These are phyloP conservation scores for Malacoctenus gilli DNA, from an alignment of 2,797 vertebrate genomes.

Conservation along the genomic window DNA sequence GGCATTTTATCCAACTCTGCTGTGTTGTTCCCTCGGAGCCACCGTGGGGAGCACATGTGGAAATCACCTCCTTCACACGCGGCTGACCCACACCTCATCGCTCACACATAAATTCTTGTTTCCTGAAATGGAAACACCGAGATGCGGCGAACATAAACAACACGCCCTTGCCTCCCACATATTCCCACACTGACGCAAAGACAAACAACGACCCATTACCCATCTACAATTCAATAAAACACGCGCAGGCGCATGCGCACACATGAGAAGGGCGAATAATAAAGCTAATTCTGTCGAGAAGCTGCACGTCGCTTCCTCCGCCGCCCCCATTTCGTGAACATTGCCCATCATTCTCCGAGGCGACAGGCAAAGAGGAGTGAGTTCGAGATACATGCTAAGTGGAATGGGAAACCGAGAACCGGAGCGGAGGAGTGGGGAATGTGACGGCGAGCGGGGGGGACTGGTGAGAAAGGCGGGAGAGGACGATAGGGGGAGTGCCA, in stretches of 20 bases:
- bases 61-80: conserved; percentile 29
- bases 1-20: background rate
- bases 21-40: background rate
- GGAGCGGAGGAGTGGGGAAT: conserved; percentile 45
- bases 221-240: conserved; percentile 40
- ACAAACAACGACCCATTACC: conserved; percentile 38
- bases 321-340: conserved; percentile 36
- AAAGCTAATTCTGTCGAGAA: conserved; percentile 35
- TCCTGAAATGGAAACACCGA: conserved; percentile 43
- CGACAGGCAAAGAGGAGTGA: conserved; percentile 45
- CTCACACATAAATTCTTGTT: conserved; percentile 33
- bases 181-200: conserved; percentile 27
- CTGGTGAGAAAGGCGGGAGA: conserved; percentile 41
- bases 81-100: conserved; percentile 32
- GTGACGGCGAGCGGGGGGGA: conserved; percentile 43
- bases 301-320: conserved; percentile 40
- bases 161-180: conserved; percentile 34
- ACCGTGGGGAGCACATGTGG: background rate
- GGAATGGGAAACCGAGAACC: conserved; percentile 66
- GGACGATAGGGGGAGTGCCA: conserved; percentile 52
- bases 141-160: conserved; percentile 56
- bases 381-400: conserved; percentile 57
- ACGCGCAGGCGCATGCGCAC: conserved; percentile 13
- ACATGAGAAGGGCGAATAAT: conserved; percentile 40
- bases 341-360: conserved; percentile 58